Evolutionary conservation across 1,140 invertebrate genomes (phyloP).

Genomic region (Zaprionus inermis): DNA sequence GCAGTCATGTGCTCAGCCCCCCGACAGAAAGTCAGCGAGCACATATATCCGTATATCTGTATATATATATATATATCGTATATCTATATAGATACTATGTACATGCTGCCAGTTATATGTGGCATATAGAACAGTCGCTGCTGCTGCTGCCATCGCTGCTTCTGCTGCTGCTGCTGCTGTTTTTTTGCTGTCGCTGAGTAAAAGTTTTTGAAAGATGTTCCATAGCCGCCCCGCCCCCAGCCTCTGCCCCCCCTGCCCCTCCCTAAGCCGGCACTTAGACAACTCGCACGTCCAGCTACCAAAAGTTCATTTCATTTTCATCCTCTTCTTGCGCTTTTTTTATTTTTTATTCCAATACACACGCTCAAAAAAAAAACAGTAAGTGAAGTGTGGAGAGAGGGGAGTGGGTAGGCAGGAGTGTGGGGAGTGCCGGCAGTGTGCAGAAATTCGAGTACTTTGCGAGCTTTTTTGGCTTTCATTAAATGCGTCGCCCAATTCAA

Average conservation of each 20-base stretch:
- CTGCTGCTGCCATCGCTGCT: conserved; percentile 32
- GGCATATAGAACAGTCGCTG: conserved; percentile 35
- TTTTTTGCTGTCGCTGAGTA: conserved; percentile 74
- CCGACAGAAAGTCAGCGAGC: neutral
- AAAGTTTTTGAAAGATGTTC: conserved; percentile 80
- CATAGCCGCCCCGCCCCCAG: conserved; percentile 7
- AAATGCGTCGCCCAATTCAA: conserved; percentile 27
- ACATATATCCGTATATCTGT: conserved; percentile 22
- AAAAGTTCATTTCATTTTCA: conserved; percentile 65
- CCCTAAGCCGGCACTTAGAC: conserved; percentile 43
- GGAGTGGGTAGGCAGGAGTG: neutral
- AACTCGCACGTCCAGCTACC: conserved; percentile 72
- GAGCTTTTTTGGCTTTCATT: conserved; percentile 31
- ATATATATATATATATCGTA: conserved; percentile 10
- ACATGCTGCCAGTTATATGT: conserved; percentile 13
- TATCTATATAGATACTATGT: conserved; percentile 2
- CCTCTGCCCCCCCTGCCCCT: neutral
- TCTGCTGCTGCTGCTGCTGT: conserved; percentile 43
- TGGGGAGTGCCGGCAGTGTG: conserved; percentile 37
- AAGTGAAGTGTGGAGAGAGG: conserved; percentile 46
- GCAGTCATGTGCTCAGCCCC: conserved; percentile 67
- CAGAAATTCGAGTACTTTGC: conserved; percentile 1
- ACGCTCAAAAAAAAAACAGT: conserved; percentile 61
- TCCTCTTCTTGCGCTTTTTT: conserved; percentile 12
- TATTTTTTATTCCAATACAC: conserved; percentile 23